phyloP scores from a whole-genome alignment of 2,113 vertebrate genomes.

The Salvator merianae region DNA sequence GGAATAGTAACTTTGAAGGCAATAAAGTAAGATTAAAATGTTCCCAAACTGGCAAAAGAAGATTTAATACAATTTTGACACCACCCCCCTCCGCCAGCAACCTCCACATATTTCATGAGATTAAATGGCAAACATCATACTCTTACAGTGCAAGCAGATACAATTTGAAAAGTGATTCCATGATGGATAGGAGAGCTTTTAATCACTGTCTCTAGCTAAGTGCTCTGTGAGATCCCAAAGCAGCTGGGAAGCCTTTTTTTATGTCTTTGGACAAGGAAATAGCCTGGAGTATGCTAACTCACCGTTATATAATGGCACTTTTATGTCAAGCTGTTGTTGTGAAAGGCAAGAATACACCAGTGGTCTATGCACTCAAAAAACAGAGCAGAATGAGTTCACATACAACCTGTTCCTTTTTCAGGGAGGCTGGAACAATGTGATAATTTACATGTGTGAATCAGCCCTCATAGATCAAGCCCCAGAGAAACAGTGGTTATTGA shows the following conservation, averaged over 20 bases:
- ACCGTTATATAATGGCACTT: slow-evolving; percentile 16
- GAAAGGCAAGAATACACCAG: slow-evolving; percentile 23
- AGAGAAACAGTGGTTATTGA: background rate
- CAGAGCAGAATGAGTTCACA: background rate
- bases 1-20: background rate
- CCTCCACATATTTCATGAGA: slow-evolving; percentile 11
- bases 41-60: slow-evolving; percentile 24
- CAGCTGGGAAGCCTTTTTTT: slow-evolving; percentile 26
- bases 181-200: slow-evolving; percentile 38
- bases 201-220: slow-evolving; percentile 27
- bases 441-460: background rate
- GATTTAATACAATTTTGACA: background rate
- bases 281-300: slow-evolving; percentile 7
- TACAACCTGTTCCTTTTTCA: background rate
- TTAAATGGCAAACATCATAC: slow-evolving; percentile 26
- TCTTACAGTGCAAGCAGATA: slow-evolving; percentile 32
- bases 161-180: slow-evolving; percentile 33
- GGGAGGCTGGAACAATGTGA: background rate
- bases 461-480: background rate
- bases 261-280: slow-evolving; percentile 33
- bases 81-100: background rate
- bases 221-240: slow-evolving; percentile 28
- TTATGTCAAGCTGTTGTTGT: slow-evolving; percentile 12
- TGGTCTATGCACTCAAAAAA: background rate
- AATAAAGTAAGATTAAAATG: slow-evolving; percentile 30